Base-by-base conservation (phyloP, 2,113 vertebrate species). In the Ciconia boyciana region DNA sequence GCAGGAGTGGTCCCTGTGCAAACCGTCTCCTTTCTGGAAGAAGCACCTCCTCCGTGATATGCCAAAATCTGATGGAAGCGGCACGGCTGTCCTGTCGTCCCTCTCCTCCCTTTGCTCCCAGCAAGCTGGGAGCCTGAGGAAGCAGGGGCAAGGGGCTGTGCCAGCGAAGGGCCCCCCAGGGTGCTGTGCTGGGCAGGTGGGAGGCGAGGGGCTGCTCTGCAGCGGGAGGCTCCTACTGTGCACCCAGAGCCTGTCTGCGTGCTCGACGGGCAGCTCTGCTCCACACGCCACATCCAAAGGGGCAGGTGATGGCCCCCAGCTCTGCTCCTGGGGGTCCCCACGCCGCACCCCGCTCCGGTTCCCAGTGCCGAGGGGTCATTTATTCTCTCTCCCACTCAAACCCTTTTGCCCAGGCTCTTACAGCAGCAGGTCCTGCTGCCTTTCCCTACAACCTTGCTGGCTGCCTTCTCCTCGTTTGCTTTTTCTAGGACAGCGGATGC, bases 341-440 rank as follows among this genome's bases (percentile, higher is more conserved):
- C 2, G 2, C 15, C 2, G 13, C 69, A 13, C 29, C 34, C 79
- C 0, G 0, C 74, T 32, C 68, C 5, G 13, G 18, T 22, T 13
- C 34, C 57, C 7, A 3, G 17, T n/a, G 41, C 54, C 1, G 1
- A 55, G 39, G 54, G 12, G 29, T 62, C 1, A 0, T 36, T 74
- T 57, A 66, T n/a, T 57, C 49, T 64, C 65, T 48, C 32, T 52
- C 13, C 49, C 44, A 21, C 58, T 43, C 69, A 61, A 32, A 18
- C 26, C 11, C 17, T 34, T 61, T 43, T 39, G 26, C 54, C n/a
- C 70, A 16, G 44, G 41, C 75, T 46, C 19, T 12, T 34, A 8
- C 46, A 51, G 64, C 76, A 57, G 65, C 2, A 1, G 76, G n/a
- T 55, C n/a, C 72, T 41, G 55, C 66, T 52, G 72, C 66, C 75